Conservation (phyloP, 1,140 invertebrate species). For the Calosoma granatense region DNA sequence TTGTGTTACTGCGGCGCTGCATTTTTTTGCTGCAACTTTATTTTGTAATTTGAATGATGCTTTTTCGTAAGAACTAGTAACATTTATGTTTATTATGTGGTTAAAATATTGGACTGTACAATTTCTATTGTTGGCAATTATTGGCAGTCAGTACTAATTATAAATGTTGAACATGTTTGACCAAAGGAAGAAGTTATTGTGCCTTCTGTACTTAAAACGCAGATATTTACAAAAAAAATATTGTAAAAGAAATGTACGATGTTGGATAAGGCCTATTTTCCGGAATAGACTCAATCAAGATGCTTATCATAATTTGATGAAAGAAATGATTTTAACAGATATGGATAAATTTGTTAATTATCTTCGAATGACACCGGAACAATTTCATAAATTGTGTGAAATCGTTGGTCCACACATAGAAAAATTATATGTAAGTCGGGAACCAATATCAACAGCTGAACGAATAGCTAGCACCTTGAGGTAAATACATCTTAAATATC, state of each 20-base stretch:
- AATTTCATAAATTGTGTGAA: slow-evolving; percentile 13
- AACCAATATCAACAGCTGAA: background rate
- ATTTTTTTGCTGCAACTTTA: background rate
- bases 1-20: background rate
- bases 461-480: background rate
- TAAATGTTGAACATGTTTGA: background rate
- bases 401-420: background rate
- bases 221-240: background rate
- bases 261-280: background rate
- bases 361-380: background rate
- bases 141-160: background rate
- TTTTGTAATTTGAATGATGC: background rate
- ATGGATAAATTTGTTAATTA: slow-evolving; percentile 4
- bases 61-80: background rate
- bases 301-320: background rate
- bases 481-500: background rate
- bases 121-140: background rate
- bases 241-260: background rate
- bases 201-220: background rate
- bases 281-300: background rate
- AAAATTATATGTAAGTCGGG: background rate
- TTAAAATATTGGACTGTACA: background rate
- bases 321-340: background rate
- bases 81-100: background rate
- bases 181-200: background rate